phyloP scores from a whole-genome alignment of 2,888 invertebrate species.

The Tetheella fluctuosa region DNA sequence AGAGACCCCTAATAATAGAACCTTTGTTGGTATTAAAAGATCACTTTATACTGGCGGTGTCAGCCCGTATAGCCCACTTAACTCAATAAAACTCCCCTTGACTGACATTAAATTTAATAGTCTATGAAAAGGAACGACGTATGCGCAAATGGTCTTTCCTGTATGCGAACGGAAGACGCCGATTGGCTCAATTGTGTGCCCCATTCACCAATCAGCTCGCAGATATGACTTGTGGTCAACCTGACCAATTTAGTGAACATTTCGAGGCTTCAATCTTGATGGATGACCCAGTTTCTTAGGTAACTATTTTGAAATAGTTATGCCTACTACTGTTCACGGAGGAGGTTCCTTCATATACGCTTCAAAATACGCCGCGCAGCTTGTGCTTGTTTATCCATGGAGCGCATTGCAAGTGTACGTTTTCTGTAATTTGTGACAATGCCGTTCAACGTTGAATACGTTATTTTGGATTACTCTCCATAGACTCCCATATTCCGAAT shows the following conservation, averaged over 20 bases:
- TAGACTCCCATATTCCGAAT: too few species aligned
- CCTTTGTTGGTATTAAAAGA: constrained; percentile 40
- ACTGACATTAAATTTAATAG: constrained; percentile 79
- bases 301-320: not conserved
- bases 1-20: constrained; percentile 34
- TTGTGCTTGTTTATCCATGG: too few species aligned
- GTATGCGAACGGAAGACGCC: constrained; percentile 77
- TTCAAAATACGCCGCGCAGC: too few species aligned
- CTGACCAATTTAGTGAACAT: constrained; percentile 49
- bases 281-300: constrained; percentile 29
- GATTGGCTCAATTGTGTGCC: constrained; percentile 80
- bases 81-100: constrained; percentile 82
- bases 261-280: constrained; percentile 33
- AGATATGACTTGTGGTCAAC: constrained; percentile 43
- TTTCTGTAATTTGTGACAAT: too few species aligned
- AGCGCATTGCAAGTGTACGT: too few species aligned
- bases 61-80: constrained; percentile 78
- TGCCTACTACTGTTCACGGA: too few species aligned
- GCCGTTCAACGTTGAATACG: too few species aligned
- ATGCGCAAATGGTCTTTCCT: constrained; percentile 75
- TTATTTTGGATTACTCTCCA: too few species aligned
- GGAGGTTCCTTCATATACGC: too few species aligned
- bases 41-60: constrained; percentile 50
- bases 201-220: constrained; percentile 80
- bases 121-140: constrained; percentile 77